Evolutionary conservation across 2,113 vertebrate genomes (phyloP), one percentile per base, ranked within the genome.

Genomic region (Pelvicachromis taeniatus): DNA sequence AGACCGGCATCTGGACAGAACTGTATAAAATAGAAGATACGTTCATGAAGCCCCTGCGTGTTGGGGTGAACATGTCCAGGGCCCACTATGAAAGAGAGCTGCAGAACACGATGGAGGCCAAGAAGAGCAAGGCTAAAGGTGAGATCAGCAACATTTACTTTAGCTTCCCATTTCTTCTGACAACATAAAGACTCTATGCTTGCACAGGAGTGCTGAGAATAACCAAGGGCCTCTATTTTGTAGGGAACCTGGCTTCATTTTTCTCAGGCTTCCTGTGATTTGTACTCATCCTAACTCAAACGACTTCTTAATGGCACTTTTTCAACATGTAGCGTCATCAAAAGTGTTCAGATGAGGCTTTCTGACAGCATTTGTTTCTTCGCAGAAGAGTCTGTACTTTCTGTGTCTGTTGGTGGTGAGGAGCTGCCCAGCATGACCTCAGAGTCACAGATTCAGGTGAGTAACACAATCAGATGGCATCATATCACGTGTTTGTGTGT

Each of bases 41-140:
- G 10, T 99, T 97, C 93, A 82, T 99, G 94, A 98, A 97, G 93
- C 98, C 98, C 4, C 94, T 99, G 9, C 97, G 97, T 42, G 95
- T 95, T 7, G 99, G 97, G 65, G 95, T 99, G 82, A 98, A 98
- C 95, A 98, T 99, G 98, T 99, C 99, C 29, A 97, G 95, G 92
- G 97, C 97, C 11, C 99, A 99, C 92, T 99, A 99, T 75, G 96
- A 99, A 95, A 97, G 96, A 89, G 98, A 99, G 95, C 96, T 99
- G 84, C 97, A 96, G 88, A 97, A 88, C 78, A 97, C 94, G 80
- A 95, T 91, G 84, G 96, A 96, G 78, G 96, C 95, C 82, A 94
- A 89, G 84, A 95, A 45, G 88, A 94, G 65, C 89, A 96, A 92
- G 94, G 95, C n/a, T n/a, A 95, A 91, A 94, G 96, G 96, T 96